Percentiles rank a stretch among this genome's conserved stretches.
Evolutionary conservation across 2,888 invertebrate genomes (phyloP).

Genomic region (Hermaeophaga mercurialis): DNA sequence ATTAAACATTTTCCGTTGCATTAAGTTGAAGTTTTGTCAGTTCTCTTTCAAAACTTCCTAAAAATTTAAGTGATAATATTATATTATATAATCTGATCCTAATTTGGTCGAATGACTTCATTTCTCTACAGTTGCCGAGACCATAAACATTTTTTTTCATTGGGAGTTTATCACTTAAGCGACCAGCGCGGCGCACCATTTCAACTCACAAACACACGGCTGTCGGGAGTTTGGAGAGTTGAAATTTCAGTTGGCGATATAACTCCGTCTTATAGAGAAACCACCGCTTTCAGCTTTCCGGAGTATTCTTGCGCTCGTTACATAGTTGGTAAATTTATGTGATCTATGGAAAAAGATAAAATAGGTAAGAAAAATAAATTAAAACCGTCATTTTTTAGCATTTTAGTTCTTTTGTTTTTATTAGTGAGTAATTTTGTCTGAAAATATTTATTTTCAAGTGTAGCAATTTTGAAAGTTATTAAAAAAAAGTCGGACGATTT

Average conservation of each 20-base stretch:
- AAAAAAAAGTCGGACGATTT: too few relatives aligned
- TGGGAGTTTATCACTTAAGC: conserved; percentile 37
- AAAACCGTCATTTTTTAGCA: too few relatives aligned
- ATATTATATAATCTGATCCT: neutral
- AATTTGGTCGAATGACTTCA: neutral
- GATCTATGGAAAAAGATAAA: too few relatives aligned
- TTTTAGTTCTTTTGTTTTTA: too few relatives aligned
- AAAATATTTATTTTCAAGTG: too few relatives aligned
- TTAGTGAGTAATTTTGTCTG: too few relatives aligned
- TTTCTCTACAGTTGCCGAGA: conserved; percentile 16
- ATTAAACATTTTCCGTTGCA: too few relatives aligned
- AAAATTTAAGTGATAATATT: too few relatives aligned
- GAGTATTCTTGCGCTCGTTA: neutral
- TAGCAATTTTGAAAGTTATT: too few relatives aligned
- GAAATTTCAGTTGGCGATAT: conserved; percentile 38
- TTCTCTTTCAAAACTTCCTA: too few relatives aligned
- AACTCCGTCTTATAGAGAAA: conserved; percentile 31
- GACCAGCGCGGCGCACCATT: conserved; percentile 27
- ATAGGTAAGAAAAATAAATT: too few relatives aligned
- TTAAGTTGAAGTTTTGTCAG: too few relatives aligned
- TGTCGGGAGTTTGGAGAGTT: conserved; percentile 28
- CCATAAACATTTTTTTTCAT: conserved; percentile 30
- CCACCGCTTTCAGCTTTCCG: conserved; percentile 9
- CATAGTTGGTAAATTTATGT: neutral
- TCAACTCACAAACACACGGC: conserved; percentile 23